A percentile compares a stretch with the other conserved stretches of the same genome.
Evolutionary conservation across 2,113 vertebrate species (phyloP).

Genomic region (Ia io): DNA sequence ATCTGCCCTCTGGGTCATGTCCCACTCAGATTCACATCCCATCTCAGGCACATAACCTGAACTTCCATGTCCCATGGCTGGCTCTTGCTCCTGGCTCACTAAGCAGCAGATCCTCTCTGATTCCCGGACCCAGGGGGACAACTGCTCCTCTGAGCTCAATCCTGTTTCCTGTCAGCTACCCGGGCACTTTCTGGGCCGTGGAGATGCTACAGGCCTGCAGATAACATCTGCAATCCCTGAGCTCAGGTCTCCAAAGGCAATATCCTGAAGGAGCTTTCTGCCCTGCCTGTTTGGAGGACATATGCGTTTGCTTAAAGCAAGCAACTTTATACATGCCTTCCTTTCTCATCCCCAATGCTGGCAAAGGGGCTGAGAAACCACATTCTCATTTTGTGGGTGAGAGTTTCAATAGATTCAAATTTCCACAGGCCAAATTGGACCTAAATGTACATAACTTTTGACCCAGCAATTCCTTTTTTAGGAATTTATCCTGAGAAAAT

Average conservation of each 20-base stretch:
- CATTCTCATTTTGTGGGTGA: background rate
- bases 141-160: background rate
- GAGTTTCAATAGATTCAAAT: background rate
- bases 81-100: background rate
- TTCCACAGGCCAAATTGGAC: background rate
- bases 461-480: background rate
- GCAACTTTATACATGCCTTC: background rate
- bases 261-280: background rate
- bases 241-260: conserved; percentile 22
- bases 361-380: background rate
- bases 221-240: background rate
- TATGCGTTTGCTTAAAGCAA: background rate
- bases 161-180: background rate
- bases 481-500: conserved; percentile 36
- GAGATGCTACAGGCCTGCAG: background rate
- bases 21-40: background rate
- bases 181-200: background rate
- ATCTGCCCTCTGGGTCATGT: too few species aligned
- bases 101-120: background rate
- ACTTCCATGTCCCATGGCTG: background rate
- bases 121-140: background rate
- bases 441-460: background rate
- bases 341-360: background rate
- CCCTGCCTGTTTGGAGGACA: background rate
- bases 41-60: background rate